Evolutionary conservation across 2,113 vertebrate genomes (phyloP).

Genomic region (Pollachius pollachius): DNA sequence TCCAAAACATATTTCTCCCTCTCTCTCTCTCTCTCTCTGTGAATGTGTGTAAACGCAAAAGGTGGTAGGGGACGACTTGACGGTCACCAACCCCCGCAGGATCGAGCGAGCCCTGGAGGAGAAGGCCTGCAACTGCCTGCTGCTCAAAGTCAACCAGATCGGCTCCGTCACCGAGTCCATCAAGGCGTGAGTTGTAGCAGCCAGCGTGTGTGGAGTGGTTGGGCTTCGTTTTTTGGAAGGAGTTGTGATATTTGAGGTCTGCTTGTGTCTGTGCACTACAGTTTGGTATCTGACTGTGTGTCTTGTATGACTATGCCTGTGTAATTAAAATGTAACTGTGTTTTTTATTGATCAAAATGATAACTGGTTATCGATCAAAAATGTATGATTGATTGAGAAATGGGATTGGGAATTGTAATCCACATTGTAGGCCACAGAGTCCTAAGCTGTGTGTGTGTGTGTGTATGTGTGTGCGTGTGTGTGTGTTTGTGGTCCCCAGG

Average conservation of each 20-base stretch:
- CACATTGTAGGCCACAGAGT: too few species aligned
- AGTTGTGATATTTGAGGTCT: too few species aligned
- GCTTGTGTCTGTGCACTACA: too few species aligned
- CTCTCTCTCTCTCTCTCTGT: not conserved
- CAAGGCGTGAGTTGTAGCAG: slow-evolving; percentile 82
- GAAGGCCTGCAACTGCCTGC: slow-evolving; percentile 90
- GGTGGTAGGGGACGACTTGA: slow-evolving; percentile 90
- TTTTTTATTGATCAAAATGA: too few species aligned
- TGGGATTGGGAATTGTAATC: too few species aligned
- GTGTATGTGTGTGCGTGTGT: too few species aligned
- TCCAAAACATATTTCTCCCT: not conserved
- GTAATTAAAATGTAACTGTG: too few species aligned
- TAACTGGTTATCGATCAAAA: too few species aligned
- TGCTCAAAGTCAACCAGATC: slow-evolving; percentile 94
- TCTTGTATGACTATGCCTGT: too few species aligned
- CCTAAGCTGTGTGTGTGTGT: too few species aligned
- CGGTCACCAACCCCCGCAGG: slow-evolving; percentile 88
- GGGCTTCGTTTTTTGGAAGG: not conserved
- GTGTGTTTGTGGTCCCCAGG: slow-evolving; percentile 54
- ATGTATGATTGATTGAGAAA: too few species aligned
- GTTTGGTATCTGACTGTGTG: too few species aligned
- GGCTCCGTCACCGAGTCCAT: slow-evolving; percentile 90
- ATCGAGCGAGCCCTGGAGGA: slow-evolving; percentile 88
- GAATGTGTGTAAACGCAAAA: slow-evolving; percentile 56
- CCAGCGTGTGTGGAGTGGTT: not conserved